These are phyloP conservation scores for Scytalopus superciliaris DNA, from an alignment of 2,113 vertebrate species.

Conservation along the genomic window DNA sequence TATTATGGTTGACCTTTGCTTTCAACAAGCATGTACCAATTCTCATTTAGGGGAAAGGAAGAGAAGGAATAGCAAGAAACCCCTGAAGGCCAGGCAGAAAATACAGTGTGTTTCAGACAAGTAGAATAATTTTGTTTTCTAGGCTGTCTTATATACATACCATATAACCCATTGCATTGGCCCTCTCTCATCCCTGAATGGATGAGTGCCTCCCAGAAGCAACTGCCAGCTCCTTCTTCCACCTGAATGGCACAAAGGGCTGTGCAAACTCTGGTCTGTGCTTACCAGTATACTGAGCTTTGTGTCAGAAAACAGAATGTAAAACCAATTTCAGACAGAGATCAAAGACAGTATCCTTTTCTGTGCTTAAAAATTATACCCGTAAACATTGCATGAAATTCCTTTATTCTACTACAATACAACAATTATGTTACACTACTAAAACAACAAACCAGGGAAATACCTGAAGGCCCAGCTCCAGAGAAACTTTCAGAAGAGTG, in stretches of 20 bases:
- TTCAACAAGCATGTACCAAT: background rate
- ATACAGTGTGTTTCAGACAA: background rate
- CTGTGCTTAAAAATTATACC: background rate
- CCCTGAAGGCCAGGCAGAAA: background rate
- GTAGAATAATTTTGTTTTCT: background rate
- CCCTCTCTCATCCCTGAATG: background rate
- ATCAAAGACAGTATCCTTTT: background rate
- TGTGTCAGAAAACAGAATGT: background rate
- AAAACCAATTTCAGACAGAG: background rate
- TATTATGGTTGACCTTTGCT: background rate
- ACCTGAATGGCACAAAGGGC: background rate
- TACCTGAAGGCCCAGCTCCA: conserved; percentile 87
- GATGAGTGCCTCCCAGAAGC: background rate
- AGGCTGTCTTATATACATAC: background rate
- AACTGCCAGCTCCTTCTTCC: background rate
- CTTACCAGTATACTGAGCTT: background rate
- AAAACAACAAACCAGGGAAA: background rate
- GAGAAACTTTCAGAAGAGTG: conserved; percentile 85
- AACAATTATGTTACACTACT: background rate
- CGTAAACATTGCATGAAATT: background rate
- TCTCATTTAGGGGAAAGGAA: background rate
- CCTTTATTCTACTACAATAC: background rate
- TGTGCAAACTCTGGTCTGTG: background rate
- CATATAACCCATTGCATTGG: background rate
- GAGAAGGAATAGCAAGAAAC: background rate